A percentile compares a stretch with the other conserved stretches of the same genome.
These are phyloP conservation scores for Bembecia ichneumoniformis DNA, from an alignment of 2,888 invertebrate species.

Conservation along the genomic window DNA sequence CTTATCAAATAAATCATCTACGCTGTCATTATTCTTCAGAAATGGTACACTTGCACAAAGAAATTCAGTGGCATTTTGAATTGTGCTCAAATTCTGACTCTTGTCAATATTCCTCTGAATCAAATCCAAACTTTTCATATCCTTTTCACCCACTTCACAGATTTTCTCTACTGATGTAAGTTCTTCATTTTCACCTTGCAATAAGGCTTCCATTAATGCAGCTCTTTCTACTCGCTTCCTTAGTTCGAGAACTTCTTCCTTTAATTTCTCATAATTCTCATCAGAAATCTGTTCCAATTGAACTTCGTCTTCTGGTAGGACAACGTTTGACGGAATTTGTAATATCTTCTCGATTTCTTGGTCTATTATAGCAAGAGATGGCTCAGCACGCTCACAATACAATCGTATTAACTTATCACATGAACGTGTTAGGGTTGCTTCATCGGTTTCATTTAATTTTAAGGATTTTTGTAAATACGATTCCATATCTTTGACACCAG, in stretches of 20 bases:
- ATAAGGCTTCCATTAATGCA: conserved; percentile 51
- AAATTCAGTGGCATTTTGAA: conserved; percentile 38
- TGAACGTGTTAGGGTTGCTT: conserved; percentile 39
- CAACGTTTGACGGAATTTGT: conserved; percentile 46
- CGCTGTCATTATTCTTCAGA: conserved; percentile 22
- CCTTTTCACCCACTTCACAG: conserved; percentile 51
- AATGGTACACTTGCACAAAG: conserved; percentile 45
- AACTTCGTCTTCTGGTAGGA: conserved; percentile 55
- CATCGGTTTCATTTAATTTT: conserved; percentile 53
- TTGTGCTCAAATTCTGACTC: conserved; percentile 26
- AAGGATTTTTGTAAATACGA: conserved; percentile 42
- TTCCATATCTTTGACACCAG: conserved; percentile 54
- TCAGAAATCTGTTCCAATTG: conserved; percentile 44
- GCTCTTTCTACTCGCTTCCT: conserved; percentile 48
- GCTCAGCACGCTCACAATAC: conserved; percentile 50
- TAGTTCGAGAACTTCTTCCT: conserved; percentile 42
- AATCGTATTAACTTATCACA: conserved; percentile 50
- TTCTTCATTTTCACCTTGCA: conserved; percentile 51
- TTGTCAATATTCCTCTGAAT: conserved; percentile 33
- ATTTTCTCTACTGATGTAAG: conserved; percentile 43
- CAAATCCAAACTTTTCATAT: conserved; percentile 50
- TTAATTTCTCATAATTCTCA: conserved; percentile 43
- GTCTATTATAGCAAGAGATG: conserved; percentile 45
- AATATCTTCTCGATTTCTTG: conserved; percentile 49
- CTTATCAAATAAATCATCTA: conserved; percentile 16